Conservation (phyloP, 2,797 vertebrate species). For the Mormyrops attenuatus region DNA sequence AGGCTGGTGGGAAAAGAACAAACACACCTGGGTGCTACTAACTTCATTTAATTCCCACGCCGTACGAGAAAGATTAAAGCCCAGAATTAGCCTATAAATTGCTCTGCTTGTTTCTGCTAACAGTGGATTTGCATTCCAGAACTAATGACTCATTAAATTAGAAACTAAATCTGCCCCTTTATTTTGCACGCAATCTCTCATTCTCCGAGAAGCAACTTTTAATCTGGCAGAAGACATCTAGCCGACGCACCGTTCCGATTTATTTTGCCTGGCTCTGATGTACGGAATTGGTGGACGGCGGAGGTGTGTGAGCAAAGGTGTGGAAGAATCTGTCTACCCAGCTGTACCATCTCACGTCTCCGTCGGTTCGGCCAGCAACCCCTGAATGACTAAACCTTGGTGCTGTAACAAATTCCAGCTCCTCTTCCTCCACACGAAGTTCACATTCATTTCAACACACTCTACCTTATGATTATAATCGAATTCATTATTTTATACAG, state of each 20-base stretch:
- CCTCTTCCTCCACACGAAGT: background rate
- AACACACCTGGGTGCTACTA: background rate
- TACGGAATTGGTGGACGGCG: background rate
- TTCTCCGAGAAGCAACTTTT: background rate
- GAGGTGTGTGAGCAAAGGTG: background rate
- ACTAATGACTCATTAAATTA: slow-evolving; percentile 22
- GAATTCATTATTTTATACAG: background rate
- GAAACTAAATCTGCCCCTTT: background rate
- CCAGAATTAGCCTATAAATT: slow-evolving; percentile 3
- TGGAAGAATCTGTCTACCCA: background rate
- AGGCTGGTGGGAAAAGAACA: background rate
- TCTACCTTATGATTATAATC: background rate
- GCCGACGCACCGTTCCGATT: background rate
- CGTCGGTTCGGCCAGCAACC: too few relatives aligned
- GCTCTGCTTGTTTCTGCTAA: slow-evolving; percentile 10
- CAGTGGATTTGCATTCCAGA: slow-evolving; percentile 11
- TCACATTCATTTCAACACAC: background rate
- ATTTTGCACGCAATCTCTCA: background rate
- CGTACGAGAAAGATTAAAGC: background rate
- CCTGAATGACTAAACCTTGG: background rate
- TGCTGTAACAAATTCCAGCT: background rate
- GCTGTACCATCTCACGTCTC: background rate
- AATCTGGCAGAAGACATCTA: background rate
- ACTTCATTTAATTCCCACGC: background rate
- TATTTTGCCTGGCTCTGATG: background rate